phyloP scores from a whole-genome alignment of 1,140 invertebrate genomes.

The Drosophila malerkotliana region DNA sequence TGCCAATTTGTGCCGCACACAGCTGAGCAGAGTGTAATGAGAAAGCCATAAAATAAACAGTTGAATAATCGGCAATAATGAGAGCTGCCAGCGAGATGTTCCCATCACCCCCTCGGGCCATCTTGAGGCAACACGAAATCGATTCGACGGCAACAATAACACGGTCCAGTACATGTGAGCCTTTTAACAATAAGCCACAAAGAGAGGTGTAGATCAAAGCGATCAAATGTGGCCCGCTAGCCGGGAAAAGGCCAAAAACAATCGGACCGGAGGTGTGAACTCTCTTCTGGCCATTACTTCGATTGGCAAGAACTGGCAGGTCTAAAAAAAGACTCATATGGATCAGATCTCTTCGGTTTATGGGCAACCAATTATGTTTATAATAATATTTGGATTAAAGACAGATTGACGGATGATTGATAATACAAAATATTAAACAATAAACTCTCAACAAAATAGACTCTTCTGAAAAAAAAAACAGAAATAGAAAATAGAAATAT shows the following conservation, averaged over 20 bases:
- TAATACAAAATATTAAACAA: not conserved
- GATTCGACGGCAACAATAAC: conserved; percentile 53
- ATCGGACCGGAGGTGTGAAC: conserved; percentile 57
- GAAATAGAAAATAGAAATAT: not conserved
- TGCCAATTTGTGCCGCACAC: conserved; percentile 61
- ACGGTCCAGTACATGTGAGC: conserved; percentile 27
- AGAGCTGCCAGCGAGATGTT: conserved; percentile 45
- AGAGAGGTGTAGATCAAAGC: conserved; percentile 62
- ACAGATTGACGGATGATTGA: not conserved
- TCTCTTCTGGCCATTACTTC: conserved; percentile 58
- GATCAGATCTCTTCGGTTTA: conserved; percentile 12
- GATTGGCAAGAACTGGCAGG: conserved; percentile 28
- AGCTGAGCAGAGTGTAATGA: conserved; percentile 62
- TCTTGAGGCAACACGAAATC: conserved; percentile 64
- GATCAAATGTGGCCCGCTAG: conserved; percentile 42
- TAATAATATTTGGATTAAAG: conserved; percentile 16
- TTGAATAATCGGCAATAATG: conserved; percentile 78
- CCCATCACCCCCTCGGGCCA: conserved; percentile 55
- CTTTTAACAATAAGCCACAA: conserved; percentile 32
- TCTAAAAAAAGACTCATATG: conserved; percentile 4
- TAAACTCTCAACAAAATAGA: not conserved
- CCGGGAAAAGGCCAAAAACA: conserved; percentile 22
- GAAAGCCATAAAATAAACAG: conserved; percentile 81
- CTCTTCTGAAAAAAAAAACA: not conserved
- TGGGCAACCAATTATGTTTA: conserved; percentile 3